Base-by-base conservation (phyloP, 2,888 invertebrate species). In the Malthinus flaveolus region DNA sequence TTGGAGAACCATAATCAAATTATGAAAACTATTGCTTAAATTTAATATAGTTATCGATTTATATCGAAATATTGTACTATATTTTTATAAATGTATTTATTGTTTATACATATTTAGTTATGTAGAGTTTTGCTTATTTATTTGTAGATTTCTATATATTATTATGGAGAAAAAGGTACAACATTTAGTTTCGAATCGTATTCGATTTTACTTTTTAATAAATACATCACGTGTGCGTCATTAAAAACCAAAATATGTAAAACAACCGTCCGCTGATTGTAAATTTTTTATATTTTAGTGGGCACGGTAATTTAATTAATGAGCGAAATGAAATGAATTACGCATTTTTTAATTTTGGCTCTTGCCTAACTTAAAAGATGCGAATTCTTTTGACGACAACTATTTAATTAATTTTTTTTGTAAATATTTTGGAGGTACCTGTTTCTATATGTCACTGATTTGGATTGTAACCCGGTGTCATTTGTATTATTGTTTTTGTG, bases 371-470 rank as follows among this genome's bases (percentile, higher is more conserved):
- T 23, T 23, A 23, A 23, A 23, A 23, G 23, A 23, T 23, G 23
- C 23, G 23, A 3, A 23, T 23, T 23, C 5, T 23, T 23, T 23
- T 23, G 2, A 5, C 23, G 23, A 23, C 3, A 23, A 2, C 5
- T 23, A 23, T 23, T 23, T 23, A 23, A 23, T 23, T 23, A 23
- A 48, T 42, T 55, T n/a, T 56, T 56, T 51, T 55, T 73, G 66
- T 65, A 67, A 64, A 67, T 67, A 69, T 76, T 75, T 77, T 74
- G 76, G 76, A 76, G 76, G 77, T 78, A 78, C 77, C 77, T 78
- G 77, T 77, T 72, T 76, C 74, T 76, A 74, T 75, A 74, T 74
- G 73, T 74, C 71, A 69, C 70, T 70, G 71, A 72, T 71, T 59
- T 71, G 70, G 68, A 73, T 70, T 73, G 71, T 74, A 73, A 70